Evolutionary conservation across 2,113 vertebrate genomes (phyloP).

Genomic region (Salvator merianae): DNA sequence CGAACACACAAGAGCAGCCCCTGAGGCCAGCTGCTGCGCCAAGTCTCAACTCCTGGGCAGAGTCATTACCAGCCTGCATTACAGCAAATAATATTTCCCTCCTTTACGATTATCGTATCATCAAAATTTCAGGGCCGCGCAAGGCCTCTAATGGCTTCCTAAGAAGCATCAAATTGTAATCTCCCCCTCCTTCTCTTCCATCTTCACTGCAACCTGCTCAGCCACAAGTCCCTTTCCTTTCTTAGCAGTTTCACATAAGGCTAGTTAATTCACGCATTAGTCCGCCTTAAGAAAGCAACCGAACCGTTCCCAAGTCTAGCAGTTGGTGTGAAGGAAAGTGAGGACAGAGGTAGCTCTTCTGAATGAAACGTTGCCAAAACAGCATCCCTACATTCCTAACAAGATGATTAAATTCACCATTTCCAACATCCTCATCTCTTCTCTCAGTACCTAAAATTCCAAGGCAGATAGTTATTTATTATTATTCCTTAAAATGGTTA

Average conservation of each 20-base stretch:
- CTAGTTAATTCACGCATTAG: background rate
- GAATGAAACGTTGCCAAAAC: background rate
- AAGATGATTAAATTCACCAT: too few species aligned
- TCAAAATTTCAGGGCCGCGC: conserved; percentile 64
- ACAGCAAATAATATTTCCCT: background rate
- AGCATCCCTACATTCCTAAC: too few species aligned
- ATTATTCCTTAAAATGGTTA: too few species aligned
- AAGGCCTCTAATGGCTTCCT: conserved; percentile 69
- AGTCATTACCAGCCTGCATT: background rate
- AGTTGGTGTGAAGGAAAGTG: background rate
- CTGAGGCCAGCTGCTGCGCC: background rate
- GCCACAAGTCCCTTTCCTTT: conserved; percentile 53
- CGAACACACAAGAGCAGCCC: background rate
- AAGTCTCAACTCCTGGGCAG: background rate
- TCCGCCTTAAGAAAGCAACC: background rate
- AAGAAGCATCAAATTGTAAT: conserved; percentile 68
- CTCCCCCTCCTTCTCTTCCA: conserved; percentile 28
- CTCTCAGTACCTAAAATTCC: too few species aligned
- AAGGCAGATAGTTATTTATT: too few species aligned
- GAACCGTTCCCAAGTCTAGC: background rate
- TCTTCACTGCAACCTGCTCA: background rate
- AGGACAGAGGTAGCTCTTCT: background rate
- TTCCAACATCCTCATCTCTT: fast-evolving
- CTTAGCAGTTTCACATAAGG: background rate
- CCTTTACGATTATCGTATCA: conserved; percentile 45